Evolutionary conservation across 1,140 invertebrate genomes (phyloP).

Genomic region (Tenebrio molitor): DNA sequence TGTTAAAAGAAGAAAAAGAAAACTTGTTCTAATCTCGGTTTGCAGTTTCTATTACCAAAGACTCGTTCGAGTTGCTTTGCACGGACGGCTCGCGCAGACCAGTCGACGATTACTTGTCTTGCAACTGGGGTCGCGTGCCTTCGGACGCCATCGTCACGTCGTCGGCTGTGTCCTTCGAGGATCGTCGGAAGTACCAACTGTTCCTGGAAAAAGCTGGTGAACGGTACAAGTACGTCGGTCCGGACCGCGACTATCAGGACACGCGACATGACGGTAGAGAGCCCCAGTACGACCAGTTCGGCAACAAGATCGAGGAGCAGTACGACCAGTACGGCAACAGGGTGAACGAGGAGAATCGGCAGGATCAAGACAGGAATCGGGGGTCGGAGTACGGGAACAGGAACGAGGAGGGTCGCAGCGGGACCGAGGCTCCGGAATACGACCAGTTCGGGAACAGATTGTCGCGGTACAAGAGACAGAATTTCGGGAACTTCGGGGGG

Average conservation of each 20-base stretch:
- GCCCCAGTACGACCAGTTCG: conserved; percentile 46
- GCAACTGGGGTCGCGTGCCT: conserved; percentile 90
- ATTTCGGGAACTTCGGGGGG: conserved; percentile 52
- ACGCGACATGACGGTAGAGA: conserved; percentile 31
- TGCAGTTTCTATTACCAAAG: conserved; percentile 72
- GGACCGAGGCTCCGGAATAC: conserved; percentile 15
- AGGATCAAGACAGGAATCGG: too few species aligned
- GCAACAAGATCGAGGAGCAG: conserved; percentile 26
- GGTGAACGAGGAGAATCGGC: conserved; percentile 26
- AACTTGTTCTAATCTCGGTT: too few species aligned
- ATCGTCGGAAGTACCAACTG: conserved; percentile 73
- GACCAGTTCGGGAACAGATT: conserved; percentile 49
- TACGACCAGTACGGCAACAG: conserved; percentile 44
- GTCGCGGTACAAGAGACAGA: conserved; percentile 55
- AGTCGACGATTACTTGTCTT: conserved; percentile 81
- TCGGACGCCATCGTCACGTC: conserved; percentile 90
- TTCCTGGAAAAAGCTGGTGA: conserved; percentile 72
- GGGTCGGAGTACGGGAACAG: conserved; percentile 46
- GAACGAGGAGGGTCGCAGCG: neutral
- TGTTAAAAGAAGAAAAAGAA: conserved; percentile 46
- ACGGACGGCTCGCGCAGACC: conserved; percentile 80
- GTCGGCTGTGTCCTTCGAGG: conserved; percentile 77
- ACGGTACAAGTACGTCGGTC: conserved; percentile 63
- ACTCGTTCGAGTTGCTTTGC: conserved; percentile 90
- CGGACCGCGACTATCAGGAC: conserved; percentile 14